Evolutionary conservation across 2,888 invertebrate species (phyloP), one percentile per base, ranked within the genome.

Genomic region (Pandemis heparana): DNA sequence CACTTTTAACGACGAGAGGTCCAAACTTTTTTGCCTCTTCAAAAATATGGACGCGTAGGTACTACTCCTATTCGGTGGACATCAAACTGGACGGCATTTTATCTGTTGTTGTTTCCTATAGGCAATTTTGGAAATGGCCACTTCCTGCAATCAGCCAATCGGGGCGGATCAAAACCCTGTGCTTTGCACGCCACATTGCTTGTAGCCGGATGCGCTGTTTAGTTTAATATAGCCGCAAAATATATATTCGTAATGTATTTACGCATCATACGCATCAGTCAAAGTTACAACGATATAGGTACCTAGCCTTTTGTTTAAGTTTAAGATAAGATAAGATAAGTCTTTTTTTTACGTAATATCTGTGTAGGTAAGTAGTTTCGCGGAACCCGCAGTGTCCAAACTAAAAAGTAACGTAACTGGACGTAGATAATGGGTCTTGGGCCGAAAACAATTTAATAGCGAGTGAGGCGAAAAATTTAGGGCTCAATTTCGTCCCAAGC

Each of bases 51-150:
- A 46, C 46, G 46, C 46, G 43, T n/a, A n/a, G n/a, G n/a, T n/a
- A n/a, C n/a, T 8, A 39, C 8, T 43, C 9, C 9, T 43, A 9
- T 43, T 43, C 43, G 9, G 43, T 46, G 0, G 43, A 46, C 43
- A 12, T 16, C 18, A 18, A 18, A 18, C 18, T 9, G 56, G 23
- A 56, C 23, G 12, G 10, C 3, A 23, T 12, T 56, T 56, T 23
- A 4, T 23, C 14, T 23, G 56, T 5, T 56, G 23, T 8, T 38
- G 60, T 60, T 60, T 60, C 38, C 38, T 60, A 38, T n/a, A 8
- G n/a, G 60, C 38, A 60, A 60, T 60, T 60, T 60, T 60, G 12
- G 38, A 60, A 60, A 60, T 60, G n/a, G 10, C 38, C 38, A 38
- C 14, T 38, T 38, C 60, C 60, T 60, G 60, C 32, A n/a, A 60